phyloP scores from a whole-genome alignment of 2,113 vertebrate genomes.

The Egretta garzetta region DNA sequence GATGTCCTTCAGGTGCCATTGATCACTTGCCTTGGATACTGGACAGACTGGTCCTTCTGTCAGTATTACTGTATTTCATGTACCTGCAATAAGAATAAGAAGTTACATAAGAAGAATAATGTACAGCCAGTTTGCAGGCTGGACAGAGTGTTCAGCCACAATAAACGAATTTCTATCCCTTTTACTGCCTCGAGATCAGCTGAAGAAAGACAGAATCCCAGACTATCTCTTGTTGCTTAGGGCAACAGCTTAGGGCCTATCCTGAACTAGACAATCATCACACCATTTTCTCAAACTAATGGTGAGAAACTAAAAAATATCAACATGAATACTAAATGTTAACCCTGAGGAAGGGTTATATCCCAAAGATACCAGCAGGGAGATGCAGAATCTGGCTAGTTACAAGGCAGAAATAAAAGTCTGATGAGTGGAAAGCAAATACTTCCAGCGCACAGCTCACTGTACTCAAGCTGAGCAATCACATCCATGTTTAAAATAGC shows the following conservation, averaged over 20 bases:
- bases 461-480: neutral
- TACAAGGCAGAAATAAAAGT: neutral
- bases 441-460: neutral
- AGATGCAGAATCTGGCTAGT: neutral
- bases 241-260: neutral
- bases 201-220: neutral
- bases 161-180: neutral
- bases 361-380: neutral
- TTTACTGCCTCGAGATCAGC: neutral
- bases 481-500: neutral
- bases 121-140: neutral
- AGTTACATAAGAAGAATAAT: neutral
- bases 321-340: neutral
- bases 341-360: neutral
- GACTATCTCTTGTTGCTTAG: neutral
- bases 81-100: neutral
- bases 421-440: neutral
- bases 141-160: neutral
- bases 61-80: neutral
- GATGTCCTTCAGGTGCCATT: neutral
- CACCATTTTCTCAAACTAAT: neutral
- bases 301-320: neutral
- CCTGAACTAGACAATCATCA: neutral
- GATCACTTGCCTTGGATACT: neutral
- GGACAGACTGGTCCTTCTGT: neutral